These are phyloP conservation scores for Drosophila longiperda DNA, from an alignment of 2,888 invertebrate genomes.

Conservation along the genomic window DNA sequence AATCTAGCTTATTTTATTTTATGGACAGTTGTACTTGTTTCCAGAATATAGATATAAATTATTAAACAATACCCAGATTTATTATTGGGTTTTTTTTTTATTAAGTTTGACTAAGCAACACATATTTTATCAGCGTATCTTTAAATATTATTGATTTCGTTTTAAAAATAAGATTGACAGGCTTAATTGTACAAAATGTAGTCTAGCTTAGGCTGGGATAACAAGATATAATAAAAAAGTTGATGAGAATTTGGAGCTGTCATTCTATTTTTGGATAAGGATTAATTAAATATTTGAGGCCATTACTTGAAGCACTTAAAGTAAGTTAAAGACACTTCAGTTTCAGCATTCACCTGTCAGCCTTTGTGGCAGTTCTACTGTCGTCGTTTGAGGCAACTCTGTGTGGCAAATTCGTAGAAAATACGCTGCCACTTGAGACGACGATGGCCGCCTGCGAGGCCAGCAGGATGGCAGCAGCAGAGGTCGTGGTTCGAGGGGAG, in stretches of 20 bases:
- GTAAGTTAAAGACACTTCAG: conserved; percentile 31
- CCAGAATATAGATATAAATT: neutral
- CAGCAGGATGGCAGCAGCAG: neutral
- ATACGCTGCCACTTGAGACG: conserved; percentile 58
- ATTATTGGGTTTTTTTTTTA: neutral
- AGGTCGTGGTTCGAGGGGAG: conserved; percentile 3
- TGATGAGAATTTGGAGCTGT: neutral
- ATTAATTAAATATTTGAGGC: neutral
- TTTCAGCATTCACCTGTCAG: conserved; percentile 38
- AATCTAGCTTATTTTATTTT: neutral
- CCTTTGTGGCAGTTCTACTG: conserved; percentile 20
- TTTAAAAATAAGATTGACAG: neutral
- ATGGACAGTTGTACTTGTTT: neutral
- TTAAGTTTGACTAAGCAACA: neutral
- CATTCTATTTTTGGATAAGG: neutral
- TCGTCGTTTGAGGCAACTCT: conserved; percentile 26
- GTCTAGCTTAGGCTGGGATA: neutral
- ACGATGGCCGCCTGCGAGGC: conserved; percentile 25
- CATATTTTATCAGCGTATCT: neutral
- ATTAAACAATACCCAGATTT: neutral
- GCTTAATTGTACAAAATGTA: neutral
- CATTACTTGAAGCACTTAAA: conserved; percentile 25
- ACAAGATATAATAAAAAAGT: neutral
- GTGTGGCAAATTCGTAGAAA: conserved; percentile 46
- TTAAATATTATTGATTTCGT: neutral